Evolutionary conservation across 2,113 vertebrate genomes (phyloP).

Genomic region (Regulus satrapa): DNA sequence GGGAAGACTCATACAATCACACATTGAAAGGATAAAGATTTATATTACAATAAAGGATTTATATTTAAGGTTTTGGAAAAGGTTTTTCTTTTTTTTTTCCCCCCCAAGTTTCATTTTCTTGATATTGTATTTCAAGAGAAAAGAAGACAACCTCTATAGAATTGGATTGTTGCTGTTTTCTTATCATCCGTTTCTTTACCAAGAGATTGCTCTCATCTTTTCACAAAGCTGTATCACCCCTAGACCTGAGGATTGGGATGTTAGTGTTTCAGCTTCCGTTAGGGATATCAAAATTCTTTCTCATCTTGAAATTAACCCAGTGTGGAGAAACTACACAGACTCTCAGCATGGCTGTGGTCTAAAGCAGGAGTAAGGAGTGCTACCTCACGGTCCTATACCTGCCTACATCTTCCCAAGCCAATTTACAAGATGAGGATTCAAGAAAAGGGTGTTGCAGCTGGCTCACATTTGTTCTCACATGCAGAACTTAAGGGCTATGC

Average conservation of each 20-base stretch:
- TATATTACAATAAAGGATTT: constrained; percentile 67
- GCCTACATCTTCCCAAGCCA: neutral
- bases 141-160: constrained; percentile 49
- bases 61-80: constrained; percentile 33
- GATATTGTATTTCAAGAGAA: constrained; percentile 55
- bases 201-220: constrained; percentile 59
- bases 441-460: neutral
- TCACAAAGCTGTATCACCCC: constrained; percentile 50
- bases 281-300: constrained; percentile 10
- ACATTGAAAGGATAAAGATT: constrained; percentile 57
- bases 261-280: neutral
- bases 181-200: constrained; percentile 49
- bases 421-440: neutral
- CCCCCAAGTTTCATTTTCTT: constrained; percentile 11
- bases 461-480: neutral
- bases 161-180: constrained; percentile 47
- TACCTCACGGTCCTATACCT: neutral
- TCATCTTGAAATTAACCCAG: constrained; percentile 29
- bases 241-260: constrained; percentile 15
- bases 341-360: neutral
- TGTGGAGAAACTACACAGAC: neutral
- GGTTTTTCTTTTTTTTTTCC: neutral
- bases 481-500: neutral
- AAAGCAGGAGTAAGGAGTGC: neutral
- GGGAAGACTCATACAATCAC: constrained; percentile 13